Base-by-base conservation (phyloP, 1,140 invertebrate species). In the Harlomillsia oculata region DNA sequence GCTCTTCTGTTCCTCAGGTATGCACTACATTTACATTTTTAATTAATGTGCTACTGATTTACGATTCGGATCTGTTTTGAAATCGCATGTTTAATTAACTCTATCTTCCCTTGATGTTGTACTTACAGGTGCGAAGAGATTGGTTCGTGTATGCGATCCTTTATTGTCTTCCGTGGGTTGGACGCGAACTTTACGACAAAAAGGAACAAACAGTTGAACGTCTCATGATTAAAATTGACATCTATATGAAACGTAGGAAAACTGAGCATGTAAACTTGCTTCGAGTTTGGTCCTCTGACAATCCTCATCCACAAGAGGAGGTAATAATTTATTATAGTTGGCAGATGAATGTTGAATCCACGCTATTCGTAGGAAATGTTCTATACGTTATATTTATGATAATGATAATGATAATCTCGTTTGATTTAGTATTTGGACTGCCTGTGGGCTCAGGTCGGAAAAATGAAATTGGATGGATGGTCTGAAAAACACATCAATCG, bases 71-170 rank as follows among this genome's bases (percentile, higher is more conserved):
- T 5, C 5, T 25, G 18, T 53, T 52, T 62, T 39, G 56, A 58
- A 52, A 43, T 21, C 18, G 34, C 34, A 14, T 26, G 14, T 37
- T 1, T 41, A n/a, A n/a, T n/a, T n/a, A n/a, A 21, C 13, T n/a
- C 37, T 14, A 32, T 37, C 37, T n/a, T n/a, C n/a, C n/a, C n/a
- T n/a, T n/a, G n/a, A n/a, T 28, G 28, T 3, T 50, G 3, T 43
- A 49, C 36, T 63, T 68, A 32, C 59, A 80, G 78, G 83, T 86
- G 25, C 79, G 94, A 56, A 83, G 90, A 56, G 94, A 97, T 73
- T 97, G 91, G 85, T 97, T 89, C 71, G 87, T 97, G 14, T 97
- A 89, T 74, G 85, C 89, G 14, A 91, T 98, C 9, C 74, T 99
- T 4, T 89, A 88, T 32, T 85, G 89, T 16, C 71, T 99, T 34